Evolutionary conservation across 2,113 vertebrate species (phyloP).

Genomic region (Struthidea cinerea): DNA sequence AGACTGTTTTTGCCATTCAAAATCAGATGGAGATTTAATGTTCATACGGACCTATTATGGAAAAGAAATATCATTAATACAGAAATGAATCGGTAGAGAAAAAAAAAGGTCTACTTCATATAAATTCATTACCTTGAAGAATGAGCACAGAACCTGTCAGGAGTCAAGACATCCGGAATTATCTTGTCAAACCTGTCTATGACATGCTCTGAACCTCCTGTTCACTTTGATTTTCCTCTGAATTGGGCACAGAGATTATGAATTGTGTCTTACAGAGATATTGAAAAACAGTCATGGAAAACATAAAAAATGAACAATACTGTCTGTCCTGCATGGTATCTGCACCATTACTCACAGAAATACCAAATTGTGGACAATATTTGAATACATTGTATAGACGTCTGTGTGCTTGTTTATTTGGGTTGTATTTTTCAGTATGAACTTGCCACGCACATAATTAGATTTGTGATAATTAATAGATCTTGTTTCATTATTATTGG

Average conservation of each 20-base stretch:
- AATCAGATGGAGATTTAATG: conserved; percentile 66
- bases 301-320: background rate
- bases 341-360: background rate
- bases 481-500: background rate
- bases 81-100: background rate
- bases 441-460: background rate
- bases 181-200: background rate
- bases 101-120: background rate
- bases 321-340: background rate
- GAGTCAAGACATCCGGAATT: background rate
- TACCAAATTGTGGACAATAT: background rate
- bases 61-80: background rate
- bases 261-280: background rate
- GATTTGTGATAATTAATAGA: background rate
- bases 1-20: conserved; percentile 74
- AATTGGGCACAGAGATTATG: background rate
- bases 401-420: background rate
- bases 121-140: background rate
- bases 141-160: background rate
- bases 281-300: background rate
- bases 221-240: background rate
- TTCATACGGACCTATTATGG: conserved; percentile 62
- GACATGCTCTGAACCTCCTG: background rate
- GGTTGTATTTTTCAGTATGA: background rate
- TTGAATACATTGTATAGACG: background rate